A percentile compares a stretch with the other conserved stretches of the same genome.
These are phyloP conservation scores for Bellardia bayeri DNA, from an alignment of 2,888 invertebrate species.

Conservation along the genomic window DNA sequence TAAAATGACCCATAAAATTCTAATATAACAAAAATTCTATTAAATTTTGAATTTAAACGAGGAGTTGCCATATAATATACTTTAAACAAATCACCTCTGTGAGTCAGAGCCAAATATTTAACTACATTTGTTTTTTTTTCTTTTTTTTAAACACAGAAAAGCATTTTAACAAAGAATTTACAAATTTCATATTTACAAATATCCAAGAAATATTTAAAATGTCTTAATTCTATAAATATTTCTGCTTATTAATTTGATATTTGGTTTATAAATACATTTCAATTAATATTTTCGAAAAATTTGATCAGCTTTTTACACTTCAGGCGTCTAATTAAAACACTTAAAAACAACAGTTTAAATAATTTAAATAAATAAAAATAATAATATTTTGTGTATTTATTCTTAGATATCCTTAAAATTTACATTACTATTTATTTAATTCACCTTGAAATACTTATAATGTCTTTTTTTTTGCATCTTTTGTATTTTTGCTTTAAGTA, in stretches of 20 bases:
- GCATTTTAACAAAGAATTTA: too few species aligned
- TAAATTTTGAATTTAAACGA: too few species aligned
- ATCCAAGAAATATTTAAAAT: too few species aligned
- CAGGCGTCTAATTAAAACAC: constrained; percentile 1
- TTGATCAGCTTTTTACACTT: neutral
- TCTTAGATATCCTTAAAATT: neutral
- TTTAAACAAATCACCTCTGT: too few species aligned
- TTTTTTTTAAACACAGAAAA: too few species aligned
- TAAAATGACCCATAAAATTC: too few species aligned
- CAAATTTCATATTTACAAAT: too few species aligned
- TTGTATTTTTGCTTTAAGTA: constrained; percentile 3
- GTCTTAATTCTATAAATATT: neutral
- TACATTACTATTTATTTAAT: neutral
- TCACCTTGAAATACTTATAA: constrained; percentile 6
- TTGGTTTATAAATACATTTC: constrained; percentile 1
- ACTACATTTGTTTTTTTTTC: too few species aligned
- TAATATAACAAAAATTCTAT: too few species aligned
- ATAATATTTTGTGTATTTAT: neutral
- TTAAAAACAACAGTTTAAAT: neutral
- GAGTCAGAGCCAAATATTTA: too few species aligned
- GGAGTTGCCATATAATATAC: too few species aligned
- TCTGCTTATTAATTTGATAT: neutral
- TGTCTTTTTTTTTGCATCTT: neutral
- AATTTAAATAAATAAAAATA: neutral
- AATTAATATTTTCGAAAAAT: constrained; percentile 4